phyloP scores from a whole-genome alignment of 2,888 invertebrate genomes.

The Ceriagrion tenellum region DNA sequence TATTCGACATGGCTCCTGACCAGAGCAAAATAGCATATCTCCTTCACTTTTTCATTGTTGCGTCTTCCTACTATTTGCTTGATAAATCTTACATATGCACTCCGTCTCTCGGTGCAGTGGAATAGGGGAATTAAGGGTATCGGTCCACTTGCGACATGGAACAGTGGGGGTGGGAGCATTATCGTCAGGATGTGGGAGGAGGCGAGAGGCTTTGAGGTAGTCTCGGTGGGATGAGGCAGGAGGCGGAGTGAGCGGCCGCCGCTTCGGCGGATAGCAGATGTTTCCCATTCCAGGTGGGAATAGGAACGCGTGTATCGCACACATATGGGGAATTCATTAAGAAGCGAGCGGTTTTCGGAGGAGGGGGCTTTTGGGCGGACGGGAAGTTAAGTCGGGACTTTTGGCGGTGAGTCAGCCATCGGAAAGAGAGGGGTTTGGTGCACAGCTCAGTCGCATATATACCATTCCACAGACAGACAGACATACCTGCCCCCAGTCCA shows the following conservation, averaged over 20 bases:
- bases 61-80: too few species aligned
- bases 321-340: constrained; percentile 66
- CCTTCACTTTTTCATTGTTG: too few species aligned
- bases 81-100: not conserved
- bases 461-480: not conserved
- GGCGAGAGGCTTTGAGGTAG: not conserved
- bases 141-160: not conserved
- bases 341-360: not conserved
- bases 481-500: not conserved
- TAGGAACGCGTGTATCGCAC: constrained; percentile 67
- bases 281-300: constrained; percentile 66
- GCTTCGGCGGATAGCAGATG: constrained; percentile 34
- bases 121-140: not conserved
- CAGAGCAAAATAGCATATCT: too few species aligned
- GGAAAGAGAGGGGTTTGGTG: not conserved
- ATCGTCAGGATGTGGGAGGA: not conserved
- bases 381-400: not conserved
- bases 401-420: constrained; percentile 49
- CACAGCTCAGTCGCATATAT: not conserved
- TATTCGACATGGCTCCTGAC: too few species aligned
- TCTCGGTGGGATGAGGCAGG: not conserved
- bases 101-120: not conserved
- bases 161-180: not conserved
- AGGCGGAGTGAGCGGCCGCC: not conserved
- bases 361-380: not conserved